Evolutionary conservation across 2,797 vertebrate species (phyloP), one percentile per base, ranked within the genome.

Genomic region (Danio choprae): DNA sequence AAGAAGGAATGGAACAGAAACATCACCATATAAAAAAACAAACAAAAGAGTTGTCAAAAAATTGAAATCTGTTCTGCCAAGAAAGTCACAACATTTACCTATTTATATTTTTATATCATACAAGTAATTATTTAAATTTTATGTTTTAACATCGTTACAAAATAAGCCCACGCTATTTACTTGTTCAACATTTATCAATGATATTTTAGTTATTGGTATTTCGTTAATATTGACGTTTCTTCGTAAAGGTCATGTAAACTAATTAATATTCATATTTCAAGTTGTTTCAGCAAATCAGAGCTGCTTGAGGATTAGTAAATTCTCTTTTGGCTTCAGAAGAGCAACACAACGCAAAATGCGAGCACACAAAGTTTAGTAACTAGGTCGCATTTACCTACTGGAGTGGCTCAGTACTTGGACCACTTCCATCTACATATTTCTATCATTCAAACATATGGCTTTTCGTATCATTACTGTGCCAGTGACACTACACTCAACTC

Each of bases 231-330:
- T 6, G 8, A 56, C 10, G 53, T 46, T 65, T 4, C 4, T n/a
- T 4, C 1, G 15, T 13, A n/a, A 44, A n/a, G 8, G 7, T 58
- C 7, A 40, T 58, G 12, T 50, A 51, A 40, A 15, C 29, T 6
- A 38, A 70, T 29, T 48, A 22, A 71, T 63, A 71, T 63, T 60
- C 38, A 62, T 6, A 10, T 6, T 3, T 7, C 11, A 48, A n/a
- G 16, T 36, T 5, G 8, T 15, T 29, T 58, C 16, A 71, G 18
- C 67, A 44, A 71, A 71, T 63, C 44, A 44, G 53, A 73, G 48
- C 55, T 18, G 6, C 2, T 51, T 20, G 63, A 15, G 77, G 67
- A 29, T 63, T 71, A 15, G 56, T 41, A 48, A 69, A 29, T 8
- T 12, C 9, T 15, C 40, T 0, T n/a, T n/a, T 48, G 74, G 44